phyloP scores from a whole-genome alignment of 2,113 vertebrate genomes.

The Agapornis roseicollis region DNA sequence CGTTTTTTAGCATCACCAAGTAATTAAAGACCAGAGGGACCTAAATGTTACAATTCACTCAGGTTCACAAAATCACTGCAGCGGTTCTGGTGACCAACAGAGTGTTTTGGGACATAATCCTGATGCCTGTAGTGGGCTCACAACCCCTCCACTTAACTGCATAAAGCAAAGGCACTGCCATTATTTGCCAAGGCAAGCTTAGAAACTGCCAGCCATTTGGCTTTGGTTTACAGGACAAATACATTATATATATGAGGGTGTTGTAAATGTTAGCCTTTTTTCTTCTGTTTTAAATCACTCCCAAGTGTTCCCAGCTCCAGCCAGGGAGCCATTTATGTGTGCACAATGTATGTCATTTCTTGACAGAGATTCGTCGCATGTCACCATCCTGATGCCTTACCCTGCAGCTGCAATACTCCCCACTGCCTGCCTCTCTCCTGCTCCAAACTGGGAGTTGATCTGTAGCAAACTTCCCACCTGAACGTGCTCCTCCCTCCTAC shows the following conservation, averaged over 20 bases:
- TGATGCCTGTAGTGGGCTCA: neutral
- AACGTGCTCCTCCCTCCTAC: neutral
- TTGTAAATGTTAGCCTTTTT: neutral
- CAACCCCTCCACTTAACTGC: neutral
- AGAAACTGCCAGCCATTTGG: neutral
- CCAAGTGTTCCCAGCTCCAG: neutral
- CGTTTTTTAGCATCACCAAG: neutral
- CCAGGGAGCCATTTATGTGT: rapidly evolving
- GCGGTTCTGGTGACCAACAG: neutral
- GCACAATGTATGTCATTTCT: neutral
- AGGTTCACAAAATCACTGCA: neutral
- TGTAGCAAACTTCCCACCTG: neutral
- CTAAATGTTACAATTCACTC: neutral
- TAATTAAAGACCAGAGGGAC: neutral
- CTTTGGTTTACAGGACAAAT: neutral
- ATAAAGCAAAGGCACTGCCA: neutral
- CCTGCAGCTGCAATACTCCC: rapidly evolving
- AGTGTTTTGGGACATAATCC: neutral
- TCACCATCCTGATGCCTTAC: neutral
- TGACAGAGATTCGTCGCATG: neutral
- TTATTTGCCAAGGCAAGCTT: neutral
- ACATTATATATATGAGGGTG: rapidly evolving
- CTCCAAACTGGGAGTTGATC: neutral
- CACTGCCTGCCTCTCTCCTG: neutral
- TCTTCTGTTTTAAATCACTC: neutral